Evolutionary conservation across 2,113 vertebrate species (phyloP).

Genomic region (Vulpes lagopus): DNA sequence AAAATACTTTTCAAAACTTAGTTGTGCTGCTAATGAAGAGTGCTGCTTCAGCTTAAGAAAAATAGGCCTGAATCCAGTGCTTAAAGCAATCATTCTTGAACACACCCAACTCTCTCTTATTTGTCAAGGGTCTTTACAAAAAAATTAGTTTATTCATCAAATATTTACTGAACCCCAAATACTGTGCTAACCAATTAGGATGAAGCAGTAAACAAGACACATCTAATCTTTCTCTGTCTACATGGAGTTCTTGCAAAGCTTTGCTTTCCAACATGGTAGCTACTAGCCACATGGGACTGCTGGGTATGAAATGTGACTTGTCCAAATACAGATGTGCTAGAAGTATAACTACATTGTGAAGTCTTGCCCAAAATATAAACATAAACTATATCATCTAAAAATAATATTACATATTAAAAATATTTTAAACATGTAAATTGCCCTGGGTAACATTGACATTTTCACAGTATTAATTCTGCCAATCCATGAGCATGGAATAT

Average conservation of each 20-base stretch:
- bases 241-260: neutral
- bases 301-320: neutral
- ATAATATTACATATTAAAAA: neutral
- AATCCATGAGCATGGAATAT: no score
- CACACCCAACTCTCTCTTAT: neutral
- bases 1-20: conserved; percentile 59
- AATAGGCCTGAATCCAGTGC: neutral
- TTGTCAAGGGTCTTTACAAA: neutral
- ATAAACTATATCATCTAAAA: neutral
- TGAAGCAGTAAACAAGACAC: neutral
- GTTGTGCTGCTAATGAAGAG: conserved; percentile 47
- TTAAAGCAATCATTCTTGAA: neutral
- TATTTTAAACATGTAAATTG: neutral
- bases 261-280: neutral
- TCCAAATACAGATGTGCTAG: neutral
- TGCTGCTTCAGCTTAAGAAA: neutral
- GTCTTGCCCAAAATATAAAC: neutral
- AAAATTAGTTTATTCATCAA: neutral
- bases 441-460: no score
- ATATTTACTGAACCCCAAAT: neutral
- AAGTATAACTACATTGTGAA: neutral
- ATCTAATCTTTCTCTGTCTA: neutral
- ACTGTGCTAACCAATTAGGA: neutral
- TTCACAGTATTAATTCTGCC: no score
- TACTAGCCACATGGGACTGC: neutral